These are phyloP conservation scores for Salarias fasciatus DNA, from an alignment of 2,797 vertebrate genomes.

Conservation along the genomic window DNA sequence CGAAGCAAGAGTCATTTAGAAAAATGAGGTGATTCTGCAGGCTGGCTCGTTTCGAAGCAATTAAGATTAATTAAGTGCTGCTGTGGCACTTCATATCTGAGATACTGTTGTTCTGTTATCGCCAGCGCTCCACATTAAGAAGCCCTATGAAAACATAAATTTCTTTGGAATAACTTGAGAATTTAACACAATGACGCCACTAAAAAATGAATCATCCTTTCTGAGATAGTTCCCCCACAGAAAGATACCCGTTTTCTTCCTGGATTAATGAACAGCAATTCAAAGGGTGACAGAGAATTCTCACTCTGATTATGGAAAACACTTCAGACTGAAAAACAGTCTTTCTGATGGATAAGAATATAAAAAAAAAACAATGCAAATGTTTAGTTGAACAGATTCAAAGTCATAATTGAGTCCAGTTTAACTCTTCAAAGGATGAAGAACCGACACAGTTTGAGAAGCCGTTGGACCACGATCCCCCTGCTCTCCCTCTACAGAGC, in stretches of 20 bases:
- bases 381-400: slow-evolving; percentile 7
- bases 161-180: slow-evolving; percentile 67
- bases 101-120: slow-evolving; percentile 78
- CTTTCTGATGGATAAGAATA: not conserved
- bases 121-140: slow-evolving; percentile 67
- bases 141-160: slow-evolving; percentile 55
- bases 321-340: not conserved
- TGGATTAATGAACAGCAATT: slow-evolving; percentile 29
- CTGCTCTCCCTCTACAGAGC: slow-evolving; percentile 2
- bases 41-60: slow-evolving; percentile 74
- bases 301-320: not conserved
- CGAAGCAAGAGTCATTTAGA: slow-evolving; percentile 71
- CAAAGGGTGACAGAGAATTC: slow-evolving; percentile 20
- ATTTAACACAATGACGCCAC: slow-evolving; percentile 31
- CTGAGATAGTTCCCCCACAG: slow-evolving; percentile 42
- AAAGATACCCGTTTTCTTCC: slow-evolving; percentile 17
- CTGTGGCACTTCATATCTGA: slow-evolving; percentile 74
- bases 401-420: slow-evolving; percentile 23
- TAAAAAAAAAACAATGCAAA: slow-evolving; percentile 3
- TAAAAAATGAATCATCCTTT: slow-evolving; percentile 54
- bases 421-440: no score
- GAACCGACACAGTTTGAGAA: no score
- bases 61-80: slow-evolving; percentile 84
- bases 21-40: slow-evolving; percentile 70
- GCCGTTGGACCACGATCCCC: no score